Percentiles rank a stretch among this genome's conserved stretches.
phyloP scores from a whole-genome alignment of 2,888 invertebrate genomes.

The Rugalucina vietnamica region DNA sequence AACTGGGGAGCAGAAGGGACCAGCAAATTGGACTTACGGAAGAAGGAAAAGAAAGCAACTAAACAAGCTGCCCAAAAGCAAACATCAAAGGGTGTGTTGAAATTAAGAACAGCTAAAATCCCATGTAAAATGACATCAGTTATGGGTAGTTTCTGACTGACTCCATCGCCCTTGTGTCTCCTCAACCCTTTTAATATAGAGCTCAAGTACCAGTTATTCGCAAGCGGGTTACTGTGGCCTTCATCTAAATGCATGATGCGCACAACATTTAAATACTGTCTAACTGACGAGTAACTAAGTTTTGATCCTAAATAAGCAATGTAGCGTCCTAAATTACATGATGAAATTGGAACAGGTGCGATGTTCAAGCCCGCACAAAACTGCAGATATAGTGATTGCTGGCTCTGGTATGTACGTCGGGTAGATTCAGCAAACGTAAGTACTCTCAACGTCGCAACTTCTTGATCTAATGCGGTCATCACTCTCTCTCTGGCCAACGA shows the following conservation, averaged over 20 bases:
- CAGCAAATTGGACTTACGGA: slow-evolving; percentile 28
- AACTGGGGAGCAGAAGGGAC: slow-evolving; percentile 8
- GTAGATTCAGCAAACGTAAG: slow-evolving; percentile 37
- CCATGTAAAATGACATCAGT: neutral
- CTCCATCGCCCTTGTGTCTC: neutral
- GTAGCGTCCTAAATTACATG: neutral
- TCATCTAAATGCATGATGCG: neutral
- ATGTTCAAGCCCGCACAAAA: slow-evolving; percentile 11
- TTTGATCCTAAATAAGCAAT: neutral
- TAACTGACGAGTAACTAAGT: neutral
- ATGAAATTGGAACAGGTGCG: neutral
- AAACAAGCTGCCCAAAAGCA: slow-evolving; percentile 34
- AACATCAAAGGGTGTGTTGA: neutral
- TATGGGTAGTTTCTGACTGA: slow-evolving; percentile 20
- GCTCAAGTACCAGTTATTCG: neutral
- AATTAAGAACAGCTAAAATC: neutral
- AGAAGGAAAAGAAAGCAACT: slow-evolving; percentile 31
- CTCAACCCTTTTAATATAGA: neutral
- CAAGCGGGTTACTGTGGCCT: too few relatives aligned
- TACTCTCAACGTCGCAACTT: neutral
- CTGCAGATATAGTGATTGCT: slow-evolving; percentile 17
- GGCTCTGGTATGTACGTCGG: slow-evolving; percentile 18
- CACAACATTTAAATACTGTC: neutral
- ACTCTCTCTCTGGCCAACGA: neutral
- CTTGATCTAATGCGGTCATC: neutral